Evolutionary conservation across 2,888 invertebrate genomes (phyloP), one percentile per base, ranked within the genome.

Genomic region (Ferdinandea cuprea): DNA sequence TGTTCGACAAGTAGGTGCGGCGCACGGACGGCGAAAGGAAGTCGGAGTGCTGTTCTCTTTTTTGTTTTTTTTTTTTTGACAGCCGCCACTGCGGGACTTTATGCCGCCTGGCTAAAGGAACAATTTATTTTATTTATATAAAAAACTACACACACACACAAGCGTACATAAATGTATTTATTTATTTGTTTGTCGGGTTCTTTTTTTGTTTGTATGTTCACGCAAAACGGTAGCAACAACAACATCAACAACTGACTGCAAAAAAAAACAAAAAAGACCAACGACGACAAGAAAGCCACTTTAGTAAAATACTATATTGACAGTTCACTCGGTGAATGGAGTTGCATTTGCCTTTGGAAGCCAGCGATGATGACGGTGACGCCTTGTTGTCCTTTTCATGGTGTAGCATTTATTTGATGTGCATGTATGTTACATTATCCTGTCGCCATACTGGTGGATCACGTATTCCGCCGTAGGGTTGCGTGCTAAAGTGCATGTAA

Each of bases 381-480:
- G 78, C 72, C 78, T 83, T 61, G 61, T 56, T 83, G 83, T 78
- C 83, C 72, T 73, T 78, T 78, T 83, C 66, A 56, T 72, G 61
- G 59, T 19, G 40, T 28, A 30, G 54, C 42, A 66, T 65, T 77
- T 71, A 71, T 81, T 72, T 71, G 77, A 81, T 78, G 78, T 73
- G 78, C 68, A 58, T 83, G 78, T 59, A 32, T 65, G 68, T 61
- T 78, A 35, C 50, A 58, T 78, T 83, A 83, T 83, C 83, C 83
- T 73, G 83, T 83, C 83, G 83, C 78, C 72, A 37, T 72, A 17
- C 52, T 73, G 72, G 78, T 72, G 78, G 61, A 83, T 83, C 83
- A 83, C 83, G 83, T 44, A 44, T 78, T 15, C n/a, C 56, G 61
- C 21, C 52, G 32, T 40, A 28, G 40, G 56, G 61, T 83, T 83